These are phyloP conservation scores for Drosophila prosaltans DNA, from an alignment of 1,140 invertebrate species.

Conservation along the genomic window DNA sequence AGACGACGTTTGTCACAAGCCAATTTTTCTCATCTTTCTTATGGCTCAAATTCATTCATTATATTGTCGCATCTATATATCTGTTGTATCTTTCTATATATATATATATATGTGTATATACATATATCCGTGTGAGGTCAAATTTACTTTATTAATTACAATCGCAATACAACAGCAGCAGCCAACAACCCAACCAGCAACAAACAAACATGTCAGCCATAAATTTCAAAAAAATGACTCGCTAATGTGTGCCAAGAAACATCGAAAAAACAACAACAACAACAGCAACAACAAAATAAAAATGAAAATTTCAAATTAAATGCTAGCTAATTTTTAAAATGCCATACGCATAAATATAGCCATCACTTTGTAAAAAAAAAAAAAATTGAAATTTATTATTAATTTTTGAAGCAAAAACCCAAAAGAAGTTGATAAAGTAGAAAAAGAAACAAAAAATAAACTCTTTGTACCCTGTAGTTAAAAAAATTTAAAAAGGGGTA, in stretches of 20 bases:
- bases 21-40: conserved; percentile 45
- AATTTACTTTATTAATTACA: conserved; percentile 81
- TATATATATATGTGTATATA: conserved; percentile 12
- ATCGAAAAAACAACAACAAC: conserved; percentile 23
- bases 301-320: conserved; percentile 66
- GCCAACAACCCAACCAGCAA: conserved; percentile 43
- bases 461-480: not conserved
- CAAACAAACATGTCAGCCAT: conserved; percentile 37
- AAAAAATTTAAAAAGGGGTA: not conserved
- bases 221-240: conserved; percentile 63
- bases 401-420: not conserved
- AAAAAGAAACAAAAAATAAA: not conserved
- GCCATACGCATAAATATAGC: conserved; percentile 33
- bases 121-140: conserved; percentile 67
- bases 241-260: conserved; percentile 62
- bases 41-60: conserved; percentile 70
- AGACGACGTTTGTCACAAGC: conserved; percentile 69
- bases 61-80: conserved; percentile 64
- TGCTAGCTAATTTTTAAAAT: conserved; percentile 63
- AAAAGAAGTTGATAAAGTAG: conserved; percentile 12
- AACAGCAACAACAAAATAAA: conserved; percentile 15
- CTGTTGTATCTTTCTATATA: not conserved
- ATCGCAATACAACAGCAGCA: conserved; percentile 40
- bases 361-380: conserved; percentile 29
- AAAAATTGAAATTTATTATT: conserved; percentile 11